Base-by-base conservation (phyloP, 1,140 invertebrate species). In the Drosophila persimilis region DNA sequence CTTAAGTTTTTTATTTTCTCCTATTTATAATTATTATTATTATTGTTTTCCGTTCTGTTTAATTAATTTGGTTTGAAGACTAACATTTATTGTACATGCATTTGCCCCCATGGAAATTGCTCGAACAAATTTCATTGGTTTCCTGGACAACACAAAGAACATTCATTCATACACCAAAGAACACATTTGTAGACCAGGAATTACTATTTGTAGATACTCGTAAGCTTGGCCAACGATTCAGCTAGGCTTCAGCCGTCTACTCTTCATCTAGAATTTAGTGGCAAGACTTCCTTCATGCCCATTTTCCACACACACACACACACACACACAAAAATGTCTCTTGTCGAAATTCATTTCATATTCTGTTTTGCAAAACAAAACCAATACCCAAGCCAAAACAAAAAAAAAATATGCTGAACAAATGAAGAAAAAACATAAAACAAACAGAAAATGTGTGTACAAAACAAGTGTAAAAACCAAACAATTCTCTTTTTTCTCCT, bases 401-500 rank as follows among this genome's bases (percentile, higher is more conserved):
- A 51, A 29, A 17, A 46, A 7, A 48, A 39, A 65, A 44, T 22
- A 58, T 75, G 55, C 41, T 69, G 39, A 54, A 76, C 53, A 55
- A 64, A 57, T 44, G 35, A 11, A 11, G 9, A 64, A 43, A 55
- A 54, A 51, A 67, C 51, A 57, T 0, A 17, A 17, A 17, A 17
- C 17, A 17, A 17, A 17, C 17, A 17, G 62, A 75, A 76, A 88
- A 88, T 88, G 75, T 88, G 75, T 89, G 81, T 86, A 86, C 80
- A 86, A 85, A 86, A 69, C 67, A 86, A 75, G 69, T 85, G 80
- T 85, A 85, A 85, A 85, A 85, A 77, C 62, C 67, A 80, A 88
- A 83, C 74, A 88, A 88, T 79, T 88, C 83, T 88, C 83, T 88
- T 88, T 77, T 86, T 88, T 88, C 83, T 88, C 83, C 83, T 88